A percentile compares a stretch with the other conserved stretches of the same genome.
Conservation (phyloP, 2,113 vertebrate species). For the Tragulus kanchil region DNA sequence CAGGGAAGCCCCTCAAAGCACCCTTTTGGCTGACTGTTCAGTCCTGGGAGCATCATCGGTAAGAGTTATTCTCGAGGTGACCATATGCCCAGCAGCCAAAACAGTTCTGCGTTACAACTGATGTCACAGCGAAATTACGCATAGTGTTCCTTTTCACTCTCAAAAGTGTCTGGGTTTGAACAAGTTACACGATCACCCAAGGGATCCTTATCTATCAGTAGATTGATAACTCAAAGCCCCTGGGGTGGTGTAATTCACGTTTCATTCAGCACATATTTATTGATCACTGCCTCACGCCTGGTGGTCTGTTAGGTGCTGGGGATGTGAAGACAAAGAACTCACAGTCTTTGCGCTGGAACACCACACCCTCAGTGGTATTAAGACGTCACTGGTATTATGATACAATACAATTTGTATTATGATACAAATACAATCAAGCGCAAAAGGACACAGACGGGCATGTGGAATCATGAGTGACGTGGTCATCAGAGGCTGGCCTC, state of each 20-base stretch:
- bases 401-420: too few relatives aligned
- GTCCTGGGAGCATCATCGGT: background rate
- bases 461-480: background rate
- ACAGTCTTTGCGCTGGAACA: background rate
- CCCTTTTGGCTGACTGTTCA: background rate
- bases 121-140: constrained; percentile 52
- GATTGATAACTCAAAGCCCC: background rate
- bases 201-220: background rate
- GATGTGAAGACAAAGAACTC: background rate
- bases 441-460: rapidly evolving
- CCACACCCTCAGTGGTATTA: background rate
- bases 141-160: constrained; percentile 17
- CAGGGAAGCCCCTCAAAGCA: too few relatives aligned
- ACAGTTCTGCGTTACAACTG: constrained; percentile 50
- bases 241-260: background rate
- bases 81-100: background rate
- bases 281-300: background rate
- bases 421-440: background rate
- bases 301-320: background rate
- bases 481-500: background rate
- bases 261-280: background rate
- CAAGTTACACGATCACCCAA: constrained; percentile 51
- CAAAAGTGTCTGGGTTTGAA: background rate
- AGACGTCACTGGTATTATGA: too few relatives aligned
- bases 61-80: background rate